Evolutionary conservation across 2,888 invertebrate species (phyloP).

Genomic region (Smittia sp.): DNA sequence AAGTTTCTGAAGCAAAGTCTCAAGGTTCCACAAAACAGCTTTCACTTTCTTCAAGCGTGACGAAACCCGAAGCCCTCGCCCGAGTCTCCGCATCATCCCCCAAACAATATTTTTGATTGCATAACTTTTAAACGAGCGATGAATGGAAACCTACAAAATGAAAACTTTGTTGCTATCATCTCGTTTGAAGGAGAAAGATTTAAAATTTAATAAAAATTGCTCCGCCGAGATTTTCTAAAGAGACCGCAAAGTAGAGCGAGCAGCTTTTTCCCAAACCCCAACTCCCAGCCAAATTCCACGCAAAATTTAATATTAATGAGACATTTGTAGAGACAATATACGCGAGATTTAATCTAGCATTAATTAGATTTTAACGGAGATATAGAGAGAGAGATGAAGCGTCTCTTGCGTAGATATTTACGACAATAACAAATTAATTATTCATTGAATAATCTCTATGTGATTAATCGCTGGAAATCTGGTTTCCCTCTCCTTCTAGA

Average conservation of each 20-base stretch:
- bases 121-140: no score
- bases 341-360: conserved; percentile 6
- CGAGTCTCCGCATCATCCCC: no score
- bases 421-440: conserved; percentile 17
- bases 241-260: not conserved
- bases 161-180: no score
- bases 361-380: not conserved
- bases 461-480: conserved; percentile 16
- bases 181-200: not conserved
- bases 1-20: no score
- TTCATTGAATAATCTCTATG: conserved; percentile 12
- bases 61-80: no score
- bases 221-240: not conserved
- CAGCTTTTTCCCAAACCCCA: not conserved
- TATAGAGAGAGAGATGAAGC: not conserved
- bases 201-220: not conserved
- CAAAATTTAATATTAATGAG: not conserved
- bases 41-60: no score
- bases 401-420: not conserved
- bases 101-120: no score
- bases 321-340: conserved; percentile 2
- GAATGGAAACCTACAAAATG: no score
- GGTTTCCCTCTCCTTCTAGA: no score
- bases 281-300: not conserved
- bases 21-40: no score